A percentile compares a stretch with the other conserved stretches of the same genome.
phyloP scores from a whole-genome alignment of 2,888 invertebrate genomes.

The Nephrotoma appendiculata region DNA sequence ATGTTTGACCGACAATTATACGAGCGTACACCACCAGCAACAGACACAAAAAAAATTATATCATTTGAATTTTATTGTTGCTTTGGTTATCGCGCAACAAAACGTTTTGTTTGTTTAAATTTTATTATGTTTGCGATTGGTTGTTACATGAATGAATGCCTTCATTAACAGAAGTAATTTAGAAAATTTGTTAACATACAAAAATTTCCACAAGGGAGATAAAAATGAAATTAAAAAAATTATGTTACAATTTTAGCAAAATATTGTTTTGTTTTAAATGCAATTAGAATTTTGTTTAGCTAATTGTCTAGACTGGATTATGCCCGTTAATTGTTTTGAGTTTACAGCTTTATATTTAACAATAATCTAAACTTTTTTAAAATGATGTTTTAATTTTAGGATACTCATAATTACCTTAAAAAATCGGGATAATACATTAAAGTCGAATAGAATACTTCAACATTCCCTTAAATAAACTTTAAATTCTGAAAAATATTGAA shows the following conservation, averaged over 20 bases:
- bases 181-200: not conserved
- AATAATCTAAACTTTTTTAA: too few species aligned
- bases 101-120: not conserved
- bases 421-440: too few species aligned
- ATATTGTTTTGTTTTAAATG: not conserved
- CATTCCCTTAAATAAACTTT: too few species aligned
- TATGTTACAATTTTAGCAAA: not conserved
- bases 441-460: too few species aligned
- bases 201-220: not conserved
- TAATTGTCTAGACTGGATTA: not conserved
- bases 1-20: not conserved
- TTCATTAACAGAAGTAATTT: not conserved
- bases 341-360: too few species aligned
- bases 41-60: not conserved
- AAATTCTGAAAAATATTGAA: too few species aligned
- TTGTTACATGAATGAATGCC: not conserved
- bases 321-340: too few species aligned
- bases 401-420: too few species aligned
- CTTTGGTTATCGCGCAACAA: not conserved
- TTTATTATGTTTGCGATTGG: not conserved
- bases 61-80: not conserved
- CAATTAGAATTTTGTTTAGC: not conserved
- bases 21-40: not conserved
- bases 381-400: too few species aligned
- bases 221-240: not conserved